Percentiles rank a stretch among this genome's conserved stretches.
These are phyloP conservation scores for Amorpha juglandis DNA, from an alignment of 2,888 invertebrate genomes.

Conservation along the genomic window DNA sequence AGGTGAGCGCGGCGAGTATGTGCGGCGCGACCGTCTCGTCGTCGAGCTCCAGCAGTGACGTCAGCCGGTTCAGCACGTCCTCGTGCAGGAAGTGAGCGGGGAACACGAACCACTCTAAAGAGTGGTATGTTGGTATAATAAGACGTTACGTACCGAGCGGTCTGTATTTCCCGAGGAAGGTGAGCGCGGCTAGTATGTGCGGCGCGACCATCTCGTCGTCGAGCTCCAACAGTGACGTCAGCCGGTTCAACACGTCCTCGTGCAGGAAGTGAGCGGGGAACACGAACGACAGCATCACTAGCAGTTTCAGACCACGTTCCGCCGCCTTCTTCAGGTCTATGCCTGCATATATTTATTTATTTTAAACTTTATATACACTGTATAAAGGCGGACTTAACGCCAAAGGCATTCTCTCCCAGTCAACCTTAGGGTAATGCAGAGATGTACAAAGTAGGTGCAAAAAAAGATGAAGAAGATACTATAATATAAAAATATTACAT, in stretches of 20 bases:
- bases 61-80: constrained; percentile 90
- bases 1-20: constrained; percentile 92
- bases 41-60: constrained; percentile 91
- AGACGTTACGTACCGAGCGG: constrained; percentile 86
- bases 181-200: constrained; percentile 91
- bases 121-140: no score
- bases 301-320: constrained; percentile 93
- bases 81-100: constrained; percentile 96
- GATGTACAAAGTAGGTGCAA: no score
- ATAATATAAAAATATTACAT: no score
- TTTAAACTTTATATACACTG: no score
- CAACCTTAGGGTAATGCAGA: no score
- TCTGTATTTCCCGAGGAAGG: constrained; percentile 93
- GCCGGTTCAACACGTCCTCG: constrained; percentile 90
- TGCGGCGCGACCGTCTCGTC: constrained; percentile 92
- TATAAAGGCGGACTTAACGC: no score
- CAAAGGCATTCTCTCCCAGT: no score
- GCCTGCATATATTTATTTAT: constrained; percentile 85
- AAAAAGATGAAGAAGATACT: no score
- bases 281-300: constrained; percentile 95
- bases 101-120: constrained; percentile 95
- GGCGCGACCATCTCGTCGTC: constrained; percentile 93
- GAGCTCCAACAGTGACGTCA: constrained; percentile 90
- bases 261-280: constrained; percentile 97
- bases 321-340: constrained; percentile 92